These are phyloP conservation scores for Abscondita cerata DNA, from an alignment of 2,888 invertebrate species.

Conservation along the genomic window DNA sequence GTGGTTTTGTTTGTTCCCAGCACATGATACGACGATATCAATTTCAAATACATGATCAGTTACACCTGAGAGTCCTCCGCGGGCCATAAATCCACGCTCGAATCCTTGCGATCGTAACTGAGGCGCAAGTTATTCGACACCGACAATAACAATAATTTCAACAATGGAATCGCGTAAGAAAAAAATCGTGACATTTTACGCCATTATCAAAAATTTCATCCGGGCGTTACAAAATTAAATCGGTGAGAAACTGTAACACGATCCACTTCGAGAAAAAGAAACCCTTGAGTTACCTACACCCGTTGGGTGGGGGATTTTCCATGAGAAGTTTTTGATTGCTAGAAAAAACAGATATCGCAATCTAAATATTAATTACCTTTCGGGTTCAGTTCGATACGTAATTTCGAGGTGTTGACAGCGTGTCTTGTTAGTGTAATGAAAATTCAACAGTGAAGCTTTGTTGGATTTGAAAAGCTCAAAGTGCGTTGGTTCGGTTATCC, in stretches of 20 bases:
- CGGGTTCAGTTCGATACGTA: not conserved
- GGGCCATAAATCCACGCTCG: slow-evolving; percentile 44
- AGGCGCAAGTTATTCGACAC: not conserved
- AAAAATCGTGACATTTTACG: too few relatives aligned
- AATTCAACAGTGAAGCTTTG: slow-evolving; percentile 27
- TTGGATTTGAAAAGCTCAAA: slow-evolving; percentile 7
- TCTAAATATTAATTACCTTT: slow-evolving; percentile 13
- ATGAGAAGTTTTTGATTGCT: slow-evolving; percentile 9
- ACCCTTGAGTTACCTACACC: slow-evolving; percentile 20
- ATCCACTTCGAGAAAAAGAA: slow-evolving; percentile 17
- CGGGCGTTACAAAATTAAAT: not conserved
- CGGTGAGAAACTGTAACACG: slow-evolving; percentile 11
- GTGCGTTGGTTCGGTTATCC: slow-evolving; percentile 45
- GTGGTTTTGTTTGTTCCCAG: slow-evolving; percentile 44
- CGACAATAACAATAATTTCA: slow-evolving; percentile 12
- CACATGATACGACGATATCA: slow-evolving; percentile 42
- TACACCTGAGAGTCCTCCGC: slow-evolving; percentile 47
- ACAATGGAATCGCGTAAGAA: not conserved
- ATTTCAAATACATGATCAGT: slow-evolving; percentile 44
- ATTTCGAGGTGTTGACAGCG: not conserved
- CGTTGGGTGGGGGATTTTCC: slow-evolving; percentile 7
- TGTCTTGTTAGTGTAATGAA: slow-evolving; percentile 19
- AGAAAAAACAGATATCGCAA: not conserved
- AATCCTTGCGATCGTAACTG: too few relatives aligned
- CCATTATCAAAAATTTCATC: too few relatives aligned